Conservation (phyloP, 1,140 invertebrate species). For the Xylocopa sonorina region DNA sequence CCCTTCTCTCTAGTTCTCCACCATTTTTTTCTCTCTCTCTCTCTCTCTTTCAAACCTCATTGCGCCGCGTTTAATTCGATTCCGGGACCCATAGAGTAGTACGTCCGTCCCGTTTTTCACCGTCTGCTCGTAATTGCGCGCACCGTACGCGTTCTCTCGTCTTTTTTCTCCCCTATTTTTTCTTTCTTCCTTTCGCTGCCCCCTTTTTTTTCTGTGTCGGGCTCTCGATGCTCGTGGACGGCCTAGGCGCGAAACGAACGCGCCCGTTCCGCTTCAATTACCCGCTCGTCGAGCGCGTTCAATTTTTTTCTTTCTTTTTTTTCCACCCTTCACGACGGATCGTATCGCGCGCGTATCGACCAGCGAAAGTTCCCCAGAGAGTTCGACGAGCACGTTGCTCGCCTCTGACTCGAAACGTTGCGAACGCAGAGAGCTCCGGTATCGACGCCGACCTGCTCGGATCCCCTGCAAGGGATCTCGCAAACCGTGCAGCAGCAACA, state of each 20-base stretch:
- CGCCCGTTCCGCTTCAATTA: background rate
- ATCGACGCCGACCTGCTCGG: slow-evolving; percentile 72
- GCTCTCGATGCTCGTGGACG: background rate
- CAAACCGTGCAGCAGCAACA: slow-evolving; percentile 72
- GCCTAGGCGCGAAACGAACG: background rate
- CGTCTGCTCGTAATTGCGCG: background rate
- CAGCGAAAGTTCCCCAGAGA: background rate
- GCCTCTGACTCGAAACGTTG: background rate
- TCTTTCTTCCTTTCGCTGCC: no score
- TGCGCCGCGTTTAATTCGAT: background rate
- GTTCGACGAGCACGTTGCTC: no score
- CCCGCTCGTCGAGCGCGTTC: background rate
- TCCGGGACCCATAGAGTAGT: no score
- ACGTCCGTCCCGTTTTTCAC: background rate
- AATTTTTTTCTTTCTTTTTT: background rate
- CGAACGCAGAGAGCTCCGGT: slow-evolving; percentile 60
- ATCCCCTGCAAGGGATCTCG: slow-evolving; percentile 78
- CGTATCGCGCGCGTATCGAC: background rate
- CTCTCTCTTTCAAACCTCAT: background rate
- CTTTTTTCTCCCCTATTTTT: background rate
- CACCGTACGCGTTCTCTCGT: background rate
- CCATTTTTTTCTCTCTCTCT: background rate
- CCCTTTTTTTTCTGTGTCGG: no score
- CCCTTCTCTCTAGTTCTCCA: no score
- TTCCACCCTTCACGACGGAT: no score